Evolutionary conservation across 1,140 invertebrate genomes (phyloP).

Genomic region (Lepidurus couesii): DNA sequence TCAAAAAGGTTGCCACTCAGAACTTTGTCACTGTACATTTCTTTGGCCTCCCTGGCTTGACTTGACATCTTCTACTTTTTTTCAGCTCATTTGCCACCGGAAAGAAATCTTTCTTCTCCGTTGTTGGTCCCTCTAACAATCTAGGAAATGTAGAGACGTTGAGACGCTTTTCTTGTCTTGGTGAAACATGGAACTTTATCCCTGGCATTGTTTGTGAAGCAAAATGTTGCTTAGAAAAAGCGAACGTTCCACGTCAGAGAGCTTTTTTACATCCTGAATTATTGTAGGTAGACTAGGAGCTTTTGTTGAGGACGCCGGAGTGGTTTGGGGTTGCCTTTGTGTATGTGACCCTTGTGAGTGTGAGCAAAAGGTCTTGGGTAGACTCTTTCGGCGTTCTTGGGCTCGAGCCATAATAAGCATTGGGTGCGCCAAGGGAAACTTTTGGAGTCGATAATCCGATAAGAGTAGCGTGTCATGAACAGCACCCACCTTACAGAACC

Average conservation of each 20-base stretch:
- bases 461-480: constrained; percentile 18
- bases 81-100: background rate
- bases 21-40: background rate
- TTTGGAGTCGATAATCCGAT: constrained; percentile 18
- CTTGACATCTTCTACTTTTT: background rate
- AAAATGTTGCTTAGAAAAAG: constrained; percentile 7
- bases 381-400: constrained; percentile 8
- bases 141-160: background rate
- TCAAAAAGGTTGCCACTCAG: background rate
- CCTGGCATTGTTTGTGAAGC: background rate
- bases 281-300: background rate
- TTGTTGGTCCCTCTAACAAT: background rate
- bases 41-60: no score
- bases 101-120: background rate
- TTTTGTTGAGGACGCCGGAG: constrained; percentile 9
- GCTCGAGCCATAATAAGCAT: background rate
- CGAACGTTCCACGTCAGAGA: background rate
- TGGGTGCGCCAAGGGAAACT: constrained; percentile 13
- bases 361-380: constrained; percentile 8
- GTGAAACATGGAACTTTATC: background rate
- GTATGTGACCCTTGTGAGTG: constrained; percentile 21
- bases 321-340: constrained; percentile 21
- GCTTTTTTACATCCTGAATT: constrained; percentile 14
- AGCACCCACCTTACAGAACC: background rate
- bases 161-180: background rate